phyloP scores from a whole-genome alignment of 2,888 invertebrate genomes.

The Pardosa pseudoannulata region DNA sequence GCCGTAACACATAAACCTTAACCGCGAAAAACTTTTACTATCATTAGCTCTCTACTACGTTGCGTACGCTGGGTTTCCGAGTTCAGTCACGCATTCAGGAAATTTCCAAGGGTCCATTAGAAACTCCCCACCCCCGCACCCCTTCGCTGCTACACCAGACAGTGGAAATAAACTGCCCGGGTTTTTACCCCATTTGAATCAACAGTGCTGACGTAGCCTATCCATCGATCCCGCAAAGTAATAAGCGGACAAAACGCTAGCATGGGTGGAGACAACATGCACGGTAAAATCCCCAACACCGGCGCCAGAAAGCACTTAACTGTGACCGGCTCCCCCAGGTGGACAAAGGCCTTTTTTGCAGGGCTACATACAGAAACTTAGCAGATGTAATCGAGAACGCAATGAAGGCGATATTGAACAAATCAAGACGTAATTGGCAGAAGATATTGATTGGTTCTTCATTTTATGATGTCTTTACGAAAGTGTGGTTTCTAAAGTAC shows the following conservation, averaged over 20 bases:
- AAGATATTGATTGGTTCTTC: too few species aligned
- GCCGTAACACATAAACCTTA: not conserved
- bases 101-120: slow-evolving; percentile 34
- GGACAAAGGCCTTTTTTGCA: not conserved
- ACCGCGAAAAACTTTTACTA: not conserved
- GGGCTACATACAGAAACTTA: not conserved
- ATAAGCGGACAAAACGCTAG: slow-evolving; percentile 51
- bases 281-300: slow-evolving; percentile 48
- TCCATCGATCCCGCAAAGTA: slow-evolving; percentile 10
- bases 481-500: too few species aligned
- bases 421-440: too few species aligned
- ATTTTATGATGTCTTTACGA: too few species aligned
- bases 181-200: slow-evolving; percentile 64
- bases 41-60: not conserved
- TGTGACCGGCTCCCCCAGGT: not conserved
- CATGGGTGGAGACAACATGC: slow-evolving; percentile 53
- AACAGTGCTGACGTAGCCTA: slow-evolving; percentile 49
- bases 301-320: slow-evolving; percentile 53
- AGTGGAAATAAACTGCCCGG: slow-evolving; percentile 52
- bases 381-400: not conserved
- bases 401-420: not conserved
- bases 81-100: slow-evolving; percentile 21
- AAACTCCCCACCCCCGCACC: not conserved
- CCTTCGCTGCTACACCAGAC: slow-evolving; percentile 39
- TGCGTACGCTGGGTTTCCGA: not conserved